Evolutionary conservation across 1,140 invertebrate genomes (phyloP).

Genomic region (Neodiprion lecontei): DNA sequence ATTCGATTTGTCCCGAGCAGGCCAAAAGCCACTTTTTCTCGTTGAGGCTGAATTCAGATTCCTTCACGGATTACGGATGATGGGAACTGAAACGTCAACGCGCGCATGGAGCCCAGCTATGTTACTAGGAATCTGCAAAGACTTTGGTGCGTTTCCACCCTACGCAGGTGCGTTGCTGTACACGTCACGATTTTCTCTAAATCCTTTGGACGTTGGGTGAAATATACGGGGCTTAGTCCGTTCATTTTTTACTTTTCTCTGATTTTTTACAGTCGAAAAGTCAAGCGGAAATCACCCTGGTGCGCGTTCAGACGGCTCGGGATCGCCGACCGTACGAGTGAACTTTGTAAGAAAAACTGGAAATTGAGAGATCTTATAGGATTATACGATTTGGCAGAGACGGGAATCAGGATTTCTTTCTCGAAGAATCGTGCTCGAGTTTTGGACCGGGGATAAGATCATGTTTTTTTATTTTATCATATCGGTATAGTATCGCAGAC

Average conservation of each 20-base stretch:
- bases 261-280: background rate
- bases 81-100: background rate
- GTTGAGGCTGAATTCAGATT: background rate
- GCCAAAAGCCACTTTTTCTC: background rate
- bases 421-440: background rate
- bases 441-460: background rate
- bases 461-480: background rate
- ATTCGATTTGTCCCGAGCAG: slow-evolving; percentile 3
- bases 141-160: background rate
- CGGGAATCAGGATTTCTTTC: background rate
- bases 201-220: background rate
- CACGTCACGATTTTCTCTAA: too few relatives aligned
- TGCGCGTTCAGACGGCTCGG: background rate
- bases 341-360: background rate
- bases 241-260: background rate
- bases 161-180: too few relatives aligned
- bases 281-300: background rate
- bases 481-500: background rate
- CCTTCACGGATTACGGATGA: slow-evolving; percentile 2
- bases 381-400: background rate
- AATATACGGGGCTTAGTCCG: background rate
- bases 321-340: background rate
- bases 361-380: slow-evolving; percentile 1
- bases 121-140: background rate
- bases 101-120: background rate